A percentile compares a stretch with the other conserved stretches of the same genome.
phyloP scores from a whole-genome alignment of 2,888 invertebrate species.

The Salpingus planirostris region DNA sequence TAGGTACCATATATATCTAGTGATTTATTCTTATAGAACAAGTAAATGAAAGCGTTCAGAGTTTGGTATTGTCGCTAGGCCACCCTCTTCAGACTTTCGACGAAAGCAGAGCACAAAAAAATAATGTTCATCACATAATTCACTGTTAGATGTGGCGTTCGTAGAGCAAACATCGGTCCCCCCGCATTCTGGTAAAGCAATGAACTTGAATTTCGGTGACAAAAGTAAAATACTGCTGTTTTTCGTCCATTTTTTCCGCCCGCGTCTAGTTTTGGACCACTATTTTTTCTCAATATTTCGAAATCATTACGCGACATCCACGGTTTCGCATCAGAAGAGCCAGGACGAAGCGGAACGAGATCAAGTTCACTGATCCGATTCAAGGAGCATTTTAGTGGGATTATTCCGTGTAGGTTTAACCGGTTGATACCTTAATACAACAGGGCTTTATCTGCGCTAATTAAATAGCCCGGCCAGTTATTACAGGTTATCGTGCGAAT shows the following conservation, averaged over 20 bases:
- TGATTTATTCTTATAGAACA: conserved; percentile 21
- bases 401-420: too few relatives aligned
- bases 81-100: conserved; percentile 18
- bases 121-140: conserved; percentile 22
- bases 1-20: too few relatives aligned
- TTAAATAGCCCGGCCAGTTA: too few relatives aligned
- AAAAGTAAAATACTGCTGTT: conserved; percentile 15
- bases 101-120: conserved; percentile 20
- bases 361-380: too few relatives aligned
- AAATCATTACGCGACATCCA: conserved; percentile 9
- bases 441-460: too few relatives aligned
- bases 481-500: too few relatives aligned
- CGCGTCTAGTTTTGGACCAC: conserved; percentile 5
- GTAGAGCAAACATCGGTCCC: conserved; percentile 17
- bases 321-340: too few relatives aligned
- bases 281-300: conserved; percentile 11
- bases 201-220: conserved; percentile 18
- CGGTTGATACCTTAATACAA: too few relatives aligned
- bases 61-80: conserved; percentile 19
- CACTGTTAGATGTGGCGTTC: conserved; percentile 20
- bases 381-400: too few relatives aligned
- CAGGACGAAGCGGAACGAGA: too few relatives aligned
- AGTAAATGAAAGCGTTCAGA: conserved; percentile 22
- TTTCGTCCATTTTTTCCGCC: conserved; percentile 6
- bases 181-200: conserved; percentile 16